These are phyloP conservation scores for Ahaetulla prasina DNA, from an alignment of 2,113 vertebrate genomes.

Conservation along the genomic window DNA sequence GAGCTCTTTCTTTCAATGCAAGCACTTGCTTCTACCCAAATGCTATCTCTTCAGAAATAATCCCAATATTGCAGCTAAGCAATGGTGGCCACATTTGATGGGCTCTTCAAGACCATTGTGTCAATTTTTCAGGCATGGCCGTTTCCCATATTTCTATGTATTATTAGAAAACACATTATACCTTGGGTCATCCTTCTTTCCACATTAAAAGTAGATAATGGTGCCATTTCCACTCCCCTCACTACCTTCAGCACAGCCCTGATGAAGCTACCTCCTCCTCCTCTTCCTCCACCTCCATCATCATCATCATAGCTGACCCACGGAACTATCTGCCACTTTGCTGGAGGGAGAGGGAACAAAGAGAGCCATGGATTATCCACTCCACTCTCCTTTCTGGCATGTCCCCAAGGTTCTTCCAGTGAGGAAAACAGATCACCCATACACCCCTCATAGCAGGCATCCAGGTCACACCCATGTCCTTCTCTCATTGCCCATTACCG, in stretches of 20 bases:
- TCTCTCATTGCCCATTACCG: background rate
- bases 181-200: background rate
- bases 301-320: background rate
- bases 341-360: background rate
- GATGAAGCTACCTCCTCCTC: background rate
- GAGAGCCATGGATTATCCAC: background rate
- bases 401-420: background rate
- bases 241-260: background rate
- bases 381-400: background rate
- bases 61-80: background rate
- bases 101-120: background rate
- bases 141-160: background rate
- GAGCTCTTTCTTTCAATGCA: background rate
- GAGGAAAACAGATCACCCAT: background rate
- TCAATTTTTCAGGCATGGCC: background rate
- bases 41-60: background rate
- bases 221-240: background rate
- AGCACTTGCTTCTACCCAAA: background rate
- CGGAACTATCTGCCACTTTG: background rate
- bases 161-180: background rate
- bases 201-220: background rate
- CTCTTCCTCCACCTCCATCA: too few relatives aligned
- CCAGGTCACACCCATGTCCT: background rate
- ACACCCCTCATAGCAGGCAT: background rate
- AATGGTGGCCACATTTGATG: background rate